These are phyloP conservation scores for Parauchenoglanis ngamensis DNA, from an alignment of 2,797 vertebrate species.

Conservation along the genomic window DNA sequence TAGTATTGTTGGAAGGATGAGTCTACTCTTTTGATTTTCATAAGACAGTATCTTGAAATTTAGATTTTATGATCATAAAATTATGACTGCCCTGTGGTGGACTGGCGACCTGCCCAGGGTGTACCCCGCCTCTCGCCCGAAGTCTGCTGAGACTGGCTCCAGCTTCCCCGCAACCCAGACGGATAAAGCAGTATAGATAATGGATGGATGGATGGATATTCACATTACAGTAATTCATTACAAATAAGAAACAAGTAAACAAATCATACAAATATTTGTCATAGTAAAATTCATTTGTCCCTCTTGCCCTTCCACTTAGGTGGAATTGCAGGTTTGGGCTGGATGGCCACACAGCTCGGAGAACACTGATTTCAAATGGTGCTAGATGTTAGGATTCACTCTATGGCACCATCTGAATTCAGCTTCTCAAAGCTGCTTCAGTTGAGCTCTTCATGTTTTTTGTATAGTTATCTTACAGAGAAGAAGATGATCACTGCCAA, in stretches of 20 bases:
- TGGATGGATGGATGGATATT: too few relatives aligned
- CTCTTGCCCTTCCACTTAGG: not conserved
- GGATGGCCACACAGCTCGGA: constrained; percentile 83
- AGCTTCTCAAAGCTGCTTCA: constrained; percentile 92
- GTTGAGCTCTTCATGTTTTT: not conserved
- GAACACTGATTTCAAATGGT: constrained; percentile 99
- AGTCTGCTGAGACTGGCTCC: too few relatives aligned
- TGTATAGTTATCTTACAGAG: not conserved
- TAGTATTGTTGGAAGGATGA: too few relatives aligned
- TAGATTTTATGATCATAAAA: too few relatives aligned
- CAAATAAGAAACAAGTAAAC: not conserved
- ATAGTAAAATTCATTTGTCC: not conserved
- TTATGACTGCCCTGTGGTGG: too few relatives aligned
- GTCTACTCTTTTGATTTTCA: too few relatives aligned
- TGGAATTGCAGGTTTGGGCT: not conserved
- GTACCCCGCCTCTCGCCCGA: too few relatives aligned
- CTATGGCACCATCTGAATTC: constrained; percentile 99
- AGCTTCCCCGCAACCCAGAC: too few relatives aligned
- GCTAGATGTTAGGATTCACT: constrained; percentile 95
- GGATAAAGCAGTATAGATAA: too few relatives aligned
- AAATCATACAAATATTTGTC: not conserved
- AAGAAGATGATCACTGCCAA: constrained; percentile 25
- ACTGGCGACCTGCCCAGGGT: too few relatives aligned
- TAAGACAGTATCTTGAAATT: too few relatives aligned
- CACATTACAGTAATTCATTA: not conserved